Evolutionary conservation across 1,140 invertebrate genomes (phyloP).

Genomic region (Lanistes nyassanus): DNA sequence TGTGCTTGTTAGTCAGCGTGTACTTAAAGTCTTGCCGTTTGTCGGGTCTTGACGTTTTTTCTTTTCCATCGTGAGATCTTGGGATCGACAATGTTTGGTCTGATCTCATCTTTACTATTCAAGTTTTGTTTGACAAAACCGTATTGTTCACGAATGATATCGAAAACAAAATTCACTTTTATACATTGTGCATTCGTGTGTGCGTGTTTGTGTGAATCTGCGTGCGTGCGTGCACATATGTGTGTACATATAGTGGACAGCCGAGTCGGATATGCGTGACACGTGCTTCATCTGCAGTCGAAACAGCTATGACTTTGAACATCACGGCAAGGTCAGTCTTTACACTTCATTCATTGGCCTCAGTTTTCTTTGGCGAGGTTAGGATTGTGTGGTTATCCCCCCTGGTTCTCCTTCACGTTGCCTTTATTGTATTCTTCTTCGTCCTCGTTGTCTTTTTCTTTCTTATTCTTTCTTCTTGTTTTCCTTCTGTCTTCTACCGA

Average conservation of each 20-base stretch:
- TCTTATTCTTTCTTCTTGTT: too few relatives aligned
- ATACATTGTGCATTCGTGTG: too few relatives aligned
- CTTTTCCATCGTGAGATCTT: too few relatives aligned
- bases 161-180: too few relatives aligned
- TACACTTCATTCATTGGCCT: too few relatives aligned
- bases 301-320: slow-evolving; percentile 67
- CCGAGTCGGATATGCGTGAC: slow-evolving; percentile 66
- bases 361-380: background rate
- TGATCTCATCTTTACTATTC: background rate
- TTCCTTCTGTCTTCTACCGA: background rate
- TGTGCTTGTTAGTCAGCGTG: too few relatives aligned
- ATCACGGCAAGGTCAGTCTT: slow-evolving; percentile 59
- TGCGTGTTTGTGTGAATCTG: too few relatives aligned
- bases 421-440: background rate
- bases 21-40: too few relatives aligned
- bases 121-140: background rate
- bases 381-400: background rate
- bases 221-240: background rate
- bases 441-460: too few relatives aligned
- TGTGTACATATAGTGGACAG: slow-evolving; percentile 60
- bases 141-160: too few relatives aligned
- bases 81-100: background rate
- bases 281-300: slow-evolving; percentile 66
- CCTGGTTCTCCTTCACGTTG: background rate
- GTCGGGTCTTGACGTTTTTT: too few relatives aligned